Conservation (phyloP, 2,113 vertebrate genomes). For the Cinclus mexicanus region DNA sequence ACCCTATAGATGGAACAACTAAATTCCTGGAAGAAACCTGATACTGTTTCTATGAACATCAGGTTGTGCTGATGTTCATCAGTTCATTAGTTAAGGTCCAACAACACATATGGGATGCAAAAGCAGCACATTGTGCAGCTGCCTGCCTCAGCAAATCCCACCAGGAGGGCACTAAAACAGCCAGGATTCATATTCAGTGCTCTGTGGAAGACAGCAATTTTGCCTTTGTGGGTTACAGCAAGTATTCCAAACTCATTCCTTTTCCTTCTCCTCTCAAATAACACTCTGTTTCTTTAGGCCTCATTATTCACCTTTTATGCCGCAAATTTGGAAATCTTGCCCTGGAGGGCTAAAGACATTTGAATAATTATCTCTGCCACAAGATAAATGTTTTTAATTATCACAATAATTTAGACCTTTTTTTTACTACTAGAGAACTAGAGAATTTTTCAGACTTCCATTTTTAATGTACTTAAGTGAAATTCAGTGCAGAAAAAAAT, state of each 20-base stretch:
- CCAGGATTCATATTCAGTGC: not conserved
- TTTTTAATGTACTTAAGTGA: not conserved
- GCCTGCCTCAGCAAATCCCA: not conserved
- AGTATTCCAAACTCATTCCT: not conserved
- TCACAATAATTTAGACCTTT: not conserved
- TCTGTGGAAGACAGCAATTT: not conserved
- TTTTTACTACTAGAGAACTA: not conserved
- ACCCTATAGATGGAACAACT: not conserved
- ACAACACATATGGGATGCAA: not conserved
- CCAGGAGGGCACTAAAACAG: not conserved
- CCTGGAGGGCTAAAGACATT: not conserved
- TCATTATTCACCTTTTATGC: not conserved
- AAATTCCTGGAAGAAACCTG: not conserved
- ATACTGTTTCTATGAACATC: not conserved
- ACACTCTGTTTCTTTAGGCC: not conserved
- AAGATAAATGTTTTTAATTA: not conserved
- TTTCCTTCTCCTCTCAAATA: not conserved
- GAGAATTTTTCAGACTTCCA: not conserved
- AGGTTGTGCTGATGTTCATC: not conserved
- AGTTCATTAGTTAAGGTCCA: not conserved
- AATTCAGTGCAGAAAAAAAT: not conserved
- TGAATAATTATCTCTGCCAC: not conserved
- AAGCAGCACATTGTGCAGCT: not conserved
- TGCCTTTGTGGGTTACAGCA: not conserved
- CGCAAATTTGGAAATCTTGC: not conserved